phyloP scores from a whole-genome alignment of 2,888 invertebrate species.

The Lasioglossum pauxillum region DNA sequence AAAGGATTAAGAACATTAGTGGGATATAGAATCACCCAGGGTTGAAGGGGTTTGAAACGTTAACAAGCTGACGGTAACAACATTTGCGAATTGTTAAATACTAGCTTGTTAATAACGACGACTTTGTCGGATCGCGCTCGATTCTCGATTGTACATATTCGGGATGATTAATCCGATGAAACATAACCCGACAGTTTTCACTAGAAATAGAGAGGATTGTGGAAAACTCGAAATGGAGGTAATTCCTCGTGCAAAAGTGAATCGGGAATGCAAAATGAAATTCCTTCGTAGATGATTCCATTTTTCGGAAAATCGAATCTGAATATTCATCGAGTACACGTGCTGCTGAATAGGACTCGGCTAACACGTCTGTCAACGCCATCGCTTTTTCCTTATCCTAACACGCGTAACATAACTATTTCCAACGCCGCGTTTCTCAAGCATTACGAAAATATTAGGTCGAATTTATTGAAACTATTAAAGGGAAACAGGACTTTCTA shows the following conservation, averaged over 20 bases:
- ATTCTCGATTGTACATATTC: not conserved
- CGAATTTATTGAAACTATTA: too few relatives aligned
- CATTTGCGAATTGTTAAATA: not conserved
- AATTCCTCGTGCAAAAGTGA: not conserved
- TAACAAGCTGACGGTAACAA: not conserved
- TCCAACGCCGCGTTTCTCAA: not conserved
- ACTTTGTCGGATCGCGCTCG: not conserved
- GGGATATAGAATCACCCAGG: too few relatives aligned
- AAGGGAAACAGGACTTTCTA: too few relatives aligned
- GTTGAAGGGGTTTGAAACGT: too few relatives aligned
- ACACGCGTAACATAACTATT: not conserved
- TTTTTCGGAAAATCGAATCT: conserved; percentile 1
- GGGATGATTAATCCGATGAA: not conserved
- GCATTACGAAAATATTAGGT: too few relatives aligned
- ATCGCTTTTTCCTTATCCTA: not conserved
- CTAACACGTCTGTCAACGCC: not conserved
- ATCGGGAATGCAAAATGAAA: not conserved
- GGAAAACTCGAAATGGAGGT: not conserved
- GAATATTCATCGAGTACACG: conserved; percentile 13
- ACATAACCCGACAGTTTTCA: not conserved
- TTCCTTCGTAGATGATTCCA: not conserved
- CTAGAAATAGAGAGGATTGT: not conserved
- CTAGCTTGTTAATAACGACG: not conserved
- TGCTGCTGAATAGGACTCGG: not conserved
- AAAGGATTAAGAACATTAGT: too few relatives aligned